Percentiles rank a stretch among this genome's conserved stretches.
phyloP scores from a whole-genome alignment of 1,140 invertebrate species.

The Venturia canescens region DNA sequence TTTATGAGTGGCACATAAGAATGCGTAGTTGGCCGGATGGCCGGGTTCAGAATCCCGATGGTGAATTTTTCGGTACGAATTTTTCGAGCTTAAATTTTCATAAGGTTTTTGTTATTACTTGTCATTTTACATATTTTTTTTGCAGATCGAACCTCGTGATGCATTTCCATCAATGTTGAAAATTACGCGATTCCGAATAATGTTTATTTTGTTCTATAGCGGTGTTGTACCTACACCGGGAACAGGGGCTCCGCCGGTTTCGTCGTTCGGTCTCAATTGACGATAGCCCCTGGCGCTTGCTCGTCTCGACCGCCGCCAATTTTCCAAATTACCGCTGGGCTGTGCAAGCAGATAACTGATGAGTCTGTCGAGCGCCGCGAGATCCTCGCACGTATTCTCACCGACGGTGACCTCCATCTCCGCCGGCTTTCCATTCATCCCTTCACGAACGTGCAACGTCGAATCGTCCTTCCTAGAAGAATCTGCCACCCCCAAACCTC shows the following conservation, averaged over 20 bases:
- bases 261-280: slow-evolving; percentile 61
- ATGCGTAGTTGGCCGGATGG: too few species aligned
- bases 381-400: slow-evolving; percentile 66
- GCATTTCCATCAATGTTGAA: too few species aligned
- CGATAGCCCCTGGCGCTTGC: slow-evolving; percentile 67
- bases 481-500: slow-evolving; percentile 12
- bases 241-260: slow-evolving; percentile 35
- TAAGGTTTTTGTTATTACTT: too few species aligned
- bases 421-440: slow-evolving; percentile 17
- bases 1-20: too few species aligned
- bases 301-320: slow-evolving; percentile 67
- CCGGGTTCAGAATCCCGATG: too few species aligned
- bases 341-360: slow-evolving; percentile 69
- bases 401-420: slow-evolving; percentile 48
- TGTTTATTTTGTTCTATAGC: slow-evolving; percentile 54
- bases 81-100: too few species aligned
- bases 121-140: too few species aligned
- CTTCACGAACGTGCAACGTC: not conserved
- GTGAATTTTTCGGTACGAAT: too few species aligned
- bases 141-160: too few species aligned
- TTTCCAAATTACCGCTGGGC: slow-evolving; percentile 62
- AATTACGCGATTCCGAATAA: too few species aligned
- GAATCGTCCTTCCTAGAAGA: slow-evolving; percentile 16
- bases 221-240: slow-evolving; percentile 66
- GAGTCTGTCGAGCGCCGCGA: slow-evolving; percentile 67